Base-by-base conservation (phyloP, 2,888 invertebrate genomes). In the Dryobota labecula region DNA sequence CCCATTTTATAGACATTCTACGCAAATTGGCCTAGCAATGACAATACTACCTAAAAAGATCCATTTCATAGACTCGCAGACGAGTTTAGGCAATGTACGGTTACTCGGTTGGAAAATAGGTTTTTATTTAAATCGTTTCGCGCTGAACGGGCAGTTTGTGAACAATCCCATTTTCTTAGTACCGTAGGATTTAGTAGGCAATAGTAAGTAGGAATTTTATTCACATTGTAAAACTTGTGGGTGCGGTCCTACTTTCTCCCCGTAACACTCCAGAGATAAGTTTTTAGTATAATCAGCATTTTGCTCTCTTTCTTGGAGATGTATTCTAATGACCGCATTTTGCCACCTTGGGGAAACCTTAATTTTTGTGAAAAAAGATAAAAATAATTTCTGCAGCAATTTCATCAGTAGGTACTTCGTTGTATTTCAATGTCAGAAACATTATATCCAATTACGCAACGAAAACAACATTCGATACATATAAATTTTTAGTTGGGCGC, bases 91-190 rank as follows among this genome's bases (percentile, higher is more conserved):
- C 65, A 43, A 63, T 43, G 57, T 64, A 72, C 51, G 47, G 64
- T 58, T 38, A 53, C 51, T 79, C 41, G 11, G 56, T 57, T 68
- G 51, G 60, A 58, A 68, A 71, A 77, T 64, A 54, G 60, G 71
- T 67, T 83, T 80, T 83, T 74, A 73, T 77, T 82, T 36, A 75
- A 76, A 76, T 67, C 43, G 70, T 69, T 69, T 67, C 18, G 24
- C 64, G 47, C 57, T 63, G 47, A 67, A 65, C 56, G 38, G 45
- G 54, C 61, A 58, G 53, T 49, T 69, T 54, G 41, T 56, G 54
- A 63, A 69, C 45, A 73, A 73, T 68, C 51, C 60, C 47, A 74
- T 64, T 41, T 63, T 58, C 64, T 43, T 53, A 64, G 41, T 64
- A 36, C 67, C 54, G 47, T 60, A 51, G 47, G 53, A 58, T 68